Evolutionary conservation across 1,140 invertebrate genomes (phyloP), one percentile per base, ranked within the genome.

Genomic region (Macrotrachela quadricornifera): DNA sequence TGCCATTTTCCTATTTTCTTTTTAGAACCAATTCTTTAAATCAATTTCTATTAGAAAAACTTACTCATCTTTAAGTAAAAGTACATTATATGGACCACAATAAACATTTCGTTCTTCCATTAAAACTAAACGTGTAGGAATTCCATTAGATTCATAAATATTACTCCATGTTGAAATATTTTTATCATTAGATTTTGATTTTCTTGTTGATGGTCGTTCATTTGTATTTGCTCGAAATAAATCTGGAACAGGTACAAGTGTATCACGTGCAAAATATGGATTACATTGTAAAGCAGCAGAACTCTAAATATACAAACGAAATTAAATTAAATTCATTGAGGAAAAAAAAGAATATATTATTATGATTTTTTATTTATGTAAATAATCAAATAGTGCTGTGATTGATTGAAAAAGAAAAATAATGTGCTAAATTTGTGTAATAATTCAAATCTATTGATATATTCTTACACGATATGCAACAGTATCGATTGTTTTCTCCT

Each of bases 81-180:
- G 59, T 17, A 70, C 66, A 60, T 69, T 69, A 60, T 69, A 70
- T 38, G 67, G 60, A 10, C 67, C 67, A 57, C 67, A 69, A 54
- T 63, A 69, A 11, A 70, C 62, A 55, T 70, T 70, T n/a, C 67
- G 56, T 46, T 70, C 68, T 53, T 70, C 68, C 61, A 70, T 68
- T 47, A 70, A 69, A 17, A 69, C 64, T n/a, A 68, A 68, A 4
- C 63, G 53, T 10, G 65, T 67, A 16, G 59, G 60, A 49, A 65
- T 54, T 11, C 66, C 66, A 45, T 59, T 63, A 59, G 63, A 68
- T 10, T 63, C 68, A 15, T 59, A 66, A 45, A 60, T 59, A 51
- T 63, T 64, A 53, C 54, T 68, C 36, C 55, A 55, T 16, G 44
- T 46, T 1, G 30, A 49, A 39, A 21, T 49, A 36, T 18, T 40